Evolutionary conservation across 37 sponge, comb jelly and placozoan genomes (phyloP).

Genomic region (Diacarnus erythraeanus): DNA sequence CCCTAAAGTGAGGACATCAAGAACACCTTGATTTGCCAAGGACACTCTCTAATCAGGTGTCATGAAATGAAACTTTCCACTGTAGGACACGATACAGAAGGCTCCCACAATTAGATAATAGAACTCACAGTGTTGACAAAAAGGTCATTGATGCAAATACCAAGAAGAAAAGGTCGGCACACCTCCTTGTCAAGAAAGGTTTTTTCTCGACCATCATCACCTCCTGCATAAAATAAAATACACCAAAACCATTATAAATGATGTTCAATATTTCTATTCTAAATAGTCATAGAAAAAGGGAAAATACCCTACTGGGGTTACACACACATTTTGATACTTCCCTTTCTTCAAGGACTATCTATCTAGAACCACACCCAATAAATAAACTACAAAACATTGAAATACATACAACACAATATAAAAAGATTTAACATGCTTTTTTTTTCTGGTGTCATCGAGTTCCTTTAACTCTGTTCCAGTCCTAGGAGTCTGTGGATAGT

Average conservation of each 20-base stretch:
- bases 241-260: too few species aligned
- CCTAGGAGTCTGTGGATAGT: background rate
- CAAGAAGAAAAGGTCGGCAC: constrained; percentile 89
- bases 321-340: background rate
- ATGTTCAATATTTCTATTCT: too few species aligned
- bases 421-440: constrained; percentile 4
- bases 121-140: constrained; percentile 95
- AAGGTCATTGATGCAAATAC: constrained; percentile 91
- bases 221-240: constrained; percentile 35
- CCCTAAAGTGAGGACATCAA: too few species aligned
- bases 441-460: background rate
- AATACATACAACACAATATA: background rate
- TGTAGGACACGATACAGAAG: background rate
- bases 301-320: background rate
- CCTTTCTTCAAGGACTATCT: background rate
- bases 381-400: background rate
- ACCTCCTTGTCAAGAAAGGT: constrained; percentile 92
- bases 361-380: background rate
- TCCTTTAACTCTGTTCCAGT: background rate
- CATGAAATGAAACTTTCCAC: too few species aligned
- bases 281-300: too few species aligned
- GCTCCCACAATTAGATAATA: background rate
- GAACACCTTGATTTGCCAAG: too few species aligned
- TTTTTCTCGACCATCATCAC: constrained; percentile 32
- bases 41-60: too few species aligned